Evolutionary conservation across 2,797 vertebrate genomes (phyloP), one percentile per base, ranked within the genome.

Genomic region (Cossypha niveicapilla): DNA sequence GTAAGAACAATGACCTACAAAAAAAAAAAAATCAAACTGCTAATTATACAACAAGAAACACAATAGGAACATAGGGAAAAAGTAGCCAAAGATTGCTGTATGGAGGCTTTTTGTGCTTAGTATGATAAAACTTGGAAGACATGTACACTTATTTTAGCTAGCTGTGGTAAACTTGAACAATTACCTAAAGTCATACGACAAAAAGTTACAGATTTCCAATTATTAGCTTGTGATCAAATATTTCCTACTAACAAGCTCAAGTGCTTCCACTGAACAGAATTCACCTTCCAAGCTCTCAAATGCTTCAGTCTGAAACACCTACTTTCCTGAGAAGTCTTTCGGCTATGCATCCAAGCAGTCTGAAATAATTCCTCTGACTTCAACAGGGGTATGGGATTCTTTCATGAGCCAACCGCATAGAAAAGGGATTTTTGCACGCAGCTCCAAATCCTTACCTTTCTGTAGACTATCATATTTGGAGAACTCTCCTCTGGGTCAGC

Each of bases 401-500:
- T 74, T 47, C 30, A 70, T 0, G 1, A 65, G 39, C 9, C n/a
- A 66, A 13, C 3, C 19, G 58, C 5, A 5, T 1, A 17, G n/a
- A 30, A 23, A 85, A 48, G 13, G 34, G 6, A 42, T 66, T 85
- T 79, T 48, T 77, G 15, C 2, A 0, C 78, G 41, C 12, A 35
- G 79, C 25, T 42, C 41, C 53, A 67, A 83, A 41, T 19, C 22
- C 90, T 98, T 98, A 98, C 99, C 98, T 99, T 99, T 97, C 98
- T 98, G 98, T 99, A 99, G 98, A 99, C 98, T 17, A 99, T 99
- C 98, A 99, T 99, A 90, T 99, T 99, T 37, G 99, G 99, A 95
- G 99, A 99, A 87, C 98, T 99, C 77, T 99, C 99, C 88, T 99
- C 99, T 19, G 98, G 98, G 86, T 99, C 98, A 11, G 97, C 67